Evolutionary conservation across 2,888 invertebrate species (phyloP), one percentile per base, ranked within the genome.

Genomic region (Eumerus sabulonum): DNA sequence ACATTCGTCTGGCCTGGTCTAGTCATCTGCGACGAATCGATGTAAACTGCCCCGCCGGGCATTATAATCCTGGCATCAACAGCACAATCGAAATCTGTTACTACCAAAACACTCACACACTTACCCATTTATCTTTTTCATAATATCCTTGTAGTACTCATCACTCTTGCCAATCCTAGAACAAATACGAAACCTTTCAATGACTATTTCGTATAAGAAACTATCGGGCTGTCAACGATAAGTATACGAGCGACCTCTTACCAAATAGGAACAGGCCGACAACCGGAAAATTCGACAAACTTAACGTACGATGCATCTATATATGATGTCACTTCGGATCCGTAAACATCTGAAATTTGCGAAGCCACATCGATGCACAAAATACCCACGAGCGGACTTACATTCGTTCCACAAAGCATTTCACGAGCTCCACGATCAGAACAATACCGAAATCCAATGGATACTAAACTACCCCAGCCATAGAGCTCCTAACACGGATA

Each of bases 241-340:
- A 27, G 27, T 2, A 27, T 27, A 27, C 27, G 7, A 27, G 7
- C 27, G 27, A 27, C 2, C 27, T n/a, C 91, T 90, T 88, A 95
- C 96, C 93, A 91, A 85, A 27, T 27, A 27, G 27, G 27, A 27
- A 27, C 7, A 7, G 7, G 95, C 84, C 94, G 90, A 5, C 95
- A 97, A 5, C 97, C 97, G 1, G 94, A 92, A 64, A 93, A 91
- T 90, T 97, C 96, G 40, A 97, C 86, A 88, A 92, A 94, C 87
- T 96, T 96, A 0, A 97, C 95, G 85, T 97, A 97, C 0, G 95
- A 94, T 0, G 95, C 93, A 0, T 94, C 93, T 59, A 97, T 93
- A 84, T 93, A 96, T 84, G 94, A 94, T 7, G 91, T 90, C 84
- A 91, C 92, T 56, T 90, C 87, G 7, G 90, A 86, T 0, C 91